phyloP scores from a whole-genome alignment of 2,888 invertebrate genomes.

The Ormyrus thymus region DNA sequence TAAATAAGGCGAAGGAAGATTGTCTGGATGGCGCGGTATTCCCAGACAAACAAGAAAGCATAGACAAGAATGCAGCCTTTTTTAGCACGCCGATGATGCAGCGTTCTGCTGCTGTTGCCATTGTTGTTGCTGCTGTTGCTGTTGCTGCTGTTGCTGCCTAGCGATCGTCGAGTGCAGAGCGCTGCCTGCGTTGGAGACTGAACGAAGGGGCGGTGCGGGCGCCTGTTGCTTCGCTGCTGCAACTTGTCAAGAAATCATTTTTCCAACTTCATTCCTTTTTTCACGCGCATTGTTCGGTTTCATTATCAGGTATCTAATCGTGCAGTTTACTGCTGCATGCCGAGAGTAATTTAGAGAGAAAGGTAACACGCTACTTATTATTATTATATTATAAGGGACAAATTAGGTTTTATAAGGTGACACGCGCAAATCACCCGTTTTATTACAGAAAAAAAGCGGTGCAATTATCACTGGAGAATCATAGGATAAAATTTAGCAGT shows the following conservation, averaged over 20 bases:
- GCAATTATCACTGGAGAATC: too few relatives aligned
- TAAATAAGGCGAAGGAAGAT: slow-evolving; percentile 47
- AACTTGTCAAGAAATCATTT: slow-evolving; percentile 64
- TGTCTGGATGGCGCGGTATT: slow-evolving; percentile 44
- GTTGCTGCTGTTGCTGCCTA: slow-evolving; percentile 51
- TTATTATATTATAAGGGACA: too few relatives aligned
- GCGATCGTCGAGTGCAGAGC: slow-evolving; percentile 7
- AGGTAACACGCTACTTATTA: too few relatives aligned
- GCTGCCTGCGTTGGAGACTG: slow-evolving; percentile 66
- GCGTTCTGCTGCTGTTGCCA: slow-evolving; percentile 65
- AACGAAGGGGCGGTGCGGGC: slow-evolving; percentile 70
- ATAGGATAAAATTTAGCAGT: too few relatives aligned
- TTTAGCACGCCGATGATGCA: slow-evolving; percentile 67
- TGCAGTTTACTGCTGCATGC: too few relatives aligned
- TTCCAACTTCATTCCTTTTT: slow-evolving; percentile 45
- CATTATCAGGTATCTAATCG: too few relatives aligned
- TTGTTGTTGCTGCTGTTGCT: slow-evolving; percentile 32
- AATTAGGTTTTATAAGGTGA: too few relatives aligned
- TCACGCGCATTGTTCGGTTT: too few relatives aligned
- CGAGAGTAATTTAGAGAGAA: too few relatives aligned
- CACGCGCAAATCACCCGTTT: too few relatives aligned
- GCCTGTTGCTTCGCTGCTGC: slow-evolving; percentile 73
- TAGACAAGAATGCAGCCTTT: slow-evolving; percentile 47
- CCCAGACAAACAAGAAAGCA: slow-evolving; percentile 45
- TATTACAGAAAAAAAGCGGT: too few relatives aligned